Evolutionary conservation across 64 coral and sea anemone species (phyloP).

Genomic region (Cladopsammia gracilis): DNA sequence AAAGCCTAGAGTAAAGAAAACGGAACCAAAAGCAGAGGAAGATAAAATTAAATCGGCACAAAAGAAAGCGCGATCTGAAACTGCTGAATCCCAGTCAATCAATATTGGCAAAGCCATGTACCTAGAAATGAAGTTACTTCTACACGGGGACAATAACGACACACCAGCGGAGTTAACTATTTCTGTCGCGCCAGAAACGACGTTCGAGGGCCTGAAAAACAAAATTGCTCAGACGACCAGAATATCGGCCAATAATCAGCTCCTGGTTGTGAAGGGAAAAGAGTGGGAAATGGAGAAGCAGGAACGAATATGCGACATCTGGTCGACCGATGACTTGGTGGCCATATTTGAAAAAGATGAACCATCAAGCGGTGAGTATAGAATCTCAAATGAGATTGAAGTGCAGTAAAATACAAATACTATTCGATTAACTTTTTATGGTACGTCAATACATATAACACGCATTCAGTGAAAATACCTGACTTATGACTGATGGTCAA

Average conservation of each 20-base stretch:
- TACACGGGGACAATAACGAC: not conserved
- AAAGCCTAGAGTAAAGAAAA: too few relatives aligned
- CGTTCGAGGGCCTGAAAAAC: not conserved
- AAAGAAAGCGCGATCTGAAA: not conserved
- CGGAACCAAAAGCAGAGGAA: not conserved
- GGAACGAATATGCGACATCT: not conserved
- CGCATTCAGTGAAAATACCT: too few relatives aligned
- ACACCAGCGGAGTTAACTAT: not conserved
- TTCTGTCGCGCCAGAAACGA: not conserved
- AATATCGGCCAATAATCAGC: not conserved
- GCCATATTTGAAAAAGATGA: constrained; percentile 3
- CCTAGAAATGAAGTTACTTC: not conserved
- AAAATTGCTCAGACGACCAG: constrained; percentile 21
- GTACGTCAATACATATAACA: not conserved
- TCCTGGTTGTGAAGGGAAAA: constrained; percentile 12
- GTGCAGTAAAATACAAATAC: constrained; percentile 1
- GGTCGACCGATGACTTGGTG: not conserved
- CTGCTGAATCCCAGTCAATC: not conserved
- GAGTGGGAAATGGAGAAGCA: not conserved
- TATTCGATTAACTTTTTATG: not conserved
- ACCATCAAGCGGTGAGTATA: not conserved
- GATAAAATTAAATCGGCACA: not conserved
- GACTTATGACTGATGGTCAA: too few relatives aligned
- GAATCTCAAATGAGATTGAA: not conserved
- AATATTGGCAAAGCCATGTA: not conserved